These are phyloP conservation scores for Ips nitidus DNA, from an alignment of 1,140 invertebrate genomes.

Conservation along the genomic window DNA sequence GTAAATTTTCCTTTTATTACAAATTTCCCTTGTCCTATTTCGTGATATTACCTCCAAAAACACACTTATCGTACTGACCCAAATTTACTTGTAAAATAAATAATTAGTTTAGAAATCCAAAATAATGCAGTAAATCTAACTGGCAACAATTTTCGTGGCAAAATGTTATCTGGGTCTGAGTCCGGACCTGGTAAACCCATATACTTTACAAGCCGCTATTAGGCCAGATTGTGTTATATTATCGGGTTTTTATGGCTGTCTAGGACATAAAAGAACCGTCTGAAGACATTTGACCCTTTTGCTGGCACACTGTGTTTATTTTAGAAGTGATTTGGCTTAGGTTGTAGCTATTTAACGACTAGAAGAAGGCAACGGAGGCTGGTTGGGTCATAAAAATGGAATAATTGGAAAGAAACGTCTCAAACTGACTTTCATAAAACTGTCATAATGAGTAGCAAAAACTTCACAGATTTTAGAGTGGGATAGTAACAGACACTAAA, in stretches of 20 bases:
- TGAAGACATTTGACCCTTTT: neutral
- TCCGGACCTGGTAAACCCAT: constrained; percentile 8
- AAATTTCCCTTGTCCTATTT: too few relatives aligned
- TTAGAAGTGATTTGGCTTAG: neutral
- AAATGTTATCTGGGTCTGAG: neutral
- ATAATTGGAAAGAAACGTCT: too few relatives aligned
- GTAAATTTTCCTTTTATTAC: too few relatives aligned
- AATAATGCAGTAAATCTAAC: too few relatives aligned
- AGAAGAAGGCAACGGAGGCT: too few relatives aligned
- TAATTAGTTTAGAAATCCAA: neutral
- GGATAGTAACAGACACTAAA: too few relatives aligned
- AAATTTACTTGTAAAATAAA: neutral
- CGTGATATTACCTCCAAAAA: neutral
- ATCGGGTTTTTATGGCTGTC: constrained; percentile 9
- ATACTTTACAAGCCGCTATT: constrained; percentile 14
- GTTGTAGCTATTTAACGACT: neutral
- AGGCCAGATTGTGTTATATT: constrained; percentile 19
- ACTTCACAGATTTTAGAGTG: too few relatives aligned
- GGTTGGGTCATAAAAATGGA: too few relatives aligned
- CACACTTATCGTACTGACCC: neutral
- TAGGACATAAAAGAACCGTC: constrained; percentile 3
- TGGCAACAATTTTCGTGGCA: too few relatives aligned
- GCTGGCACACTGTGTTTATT: neutral
- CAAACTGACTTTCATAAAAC: too few relatives aligned
- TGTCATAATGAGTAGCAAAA: too few relatives aligned